Base-by-base conservation (phyloP, 53 echinoderm and acorn worm genomes). In the Holothuria scabra region DNA sequence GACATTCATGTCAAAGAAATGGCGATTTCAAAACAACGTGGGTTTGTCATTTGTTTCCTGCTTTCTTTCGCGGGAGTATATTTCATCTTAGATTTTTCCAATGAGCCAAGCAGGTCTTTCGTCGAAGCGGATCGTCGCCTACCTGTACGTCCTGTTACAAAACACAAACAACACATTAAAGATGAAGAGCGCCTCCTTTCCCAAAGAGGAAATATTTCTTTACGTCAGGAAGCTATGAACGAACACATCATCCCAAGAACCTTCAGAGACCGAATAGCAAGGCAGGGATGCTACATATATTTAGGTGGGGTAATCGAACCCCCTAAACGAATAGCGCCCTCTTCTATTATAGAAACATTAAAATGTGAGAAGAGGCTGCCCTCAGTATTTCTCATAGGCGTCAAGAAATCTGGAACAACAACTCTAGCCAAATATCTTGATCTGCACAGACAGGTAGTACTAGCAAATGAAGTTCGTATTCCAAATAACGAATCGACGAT, bases 361-460 rank as follows among this genome's bases (percentile, higher is more conserved):
- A 56, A 49, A 30, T 88, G 88, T 46, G 26, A 62, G 48, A 28
- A 12, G 64, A 59, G 88, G 19, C 0, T 88, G 30, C 88, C 88
- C 14, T 55, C 37, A 13, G 88, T 68, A 3, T 22, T 88, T 32
- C 61, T 88, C 20, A 56, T 64, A 12, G 88, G 88, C 1, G 74
- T 83, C 1, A 88, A 88, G 38, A 88, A 88, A 74, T 83, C 83
- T 34, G 88, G 88, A 2, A 88, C 88, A 1, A 83, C 83, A 4
- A 83, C 88, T 12, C 72, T 88, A 19, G 83, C 81, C 38, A 59
- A 63, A 28, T 88, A 59, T 60, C 83, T 88, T 3, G 76, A 75
- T 49, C 83, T 88, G 1, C 88, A 88, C 33, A 25, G 8, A 13
- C 76, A 76, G 25, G 24, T 76, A 4, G 52, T 52, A 13, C 25